phyloP scores from a whole-genome alignment of 1,140 invertebrate genomes.

The Pachypeltis micranthus region DNA sequence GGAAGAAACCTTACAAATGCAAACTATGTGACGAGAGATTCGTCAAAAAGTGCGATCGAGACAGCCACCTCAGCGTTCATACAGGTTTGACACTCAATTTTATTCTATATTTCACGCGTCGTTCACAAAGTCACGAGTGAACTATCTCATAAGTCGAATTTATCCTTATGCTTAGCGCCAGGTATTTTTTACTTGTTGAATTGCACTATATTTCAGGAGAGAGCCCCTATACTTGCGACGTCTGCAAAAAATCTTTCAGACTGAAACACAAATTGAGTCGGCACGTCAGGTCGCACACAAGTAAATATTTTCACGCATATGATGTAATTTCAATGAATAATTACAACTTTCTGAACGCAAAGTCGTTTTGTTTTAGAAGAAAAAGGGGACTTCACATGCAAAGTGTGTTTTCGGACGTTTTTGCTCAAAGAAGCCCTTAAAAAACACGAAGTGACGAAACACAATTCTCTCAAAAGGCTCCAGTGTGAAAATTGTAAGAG shows the following conservation, averaged over 20 bases:
- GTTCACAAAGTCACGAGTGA: no score
- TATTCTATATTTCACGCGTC: no score
- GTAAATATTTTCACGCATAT: no score
- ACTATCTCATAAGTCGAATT: no score
- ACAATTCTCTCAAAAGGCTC: background rate
- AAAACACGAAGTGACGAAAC: background rate
- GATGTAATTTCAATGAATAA: no score
- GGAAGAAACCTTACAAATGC: constrained; percentile 60
- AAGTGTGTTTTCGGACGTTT: background rate
- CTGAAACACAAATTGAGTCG: constrained; percentile 1
- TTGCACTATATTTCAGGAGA: constrained; percentile 37
- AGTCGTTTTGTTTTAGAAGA: no score
- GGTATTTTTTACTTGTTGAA: constrained; percentile 35
- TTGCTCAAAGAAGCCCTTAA: background rate
- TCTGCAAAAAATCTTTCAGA: constrained; percentile 38
- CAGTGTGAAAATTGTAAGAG: constrained; percentile 1
- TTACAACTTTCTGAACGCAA: no score
- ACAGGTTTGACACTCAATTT: no score
- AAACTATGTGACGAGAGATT: constrained; percentile 55
- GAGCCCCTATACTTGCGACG: constrained; percentile 42
- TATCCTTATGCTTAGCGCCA: no score
- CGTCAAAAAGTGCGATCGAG: constrained; percentile 43
- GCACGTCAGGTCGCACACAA: constrained; percentile 10
- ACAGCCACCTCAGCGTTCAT: background rate
- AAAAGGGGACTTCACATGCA: background rate